Evolutionary conservation across 1,140 invertebrate genomes (phyloP).

Genomic region (Eumeta japonica): DNA sequence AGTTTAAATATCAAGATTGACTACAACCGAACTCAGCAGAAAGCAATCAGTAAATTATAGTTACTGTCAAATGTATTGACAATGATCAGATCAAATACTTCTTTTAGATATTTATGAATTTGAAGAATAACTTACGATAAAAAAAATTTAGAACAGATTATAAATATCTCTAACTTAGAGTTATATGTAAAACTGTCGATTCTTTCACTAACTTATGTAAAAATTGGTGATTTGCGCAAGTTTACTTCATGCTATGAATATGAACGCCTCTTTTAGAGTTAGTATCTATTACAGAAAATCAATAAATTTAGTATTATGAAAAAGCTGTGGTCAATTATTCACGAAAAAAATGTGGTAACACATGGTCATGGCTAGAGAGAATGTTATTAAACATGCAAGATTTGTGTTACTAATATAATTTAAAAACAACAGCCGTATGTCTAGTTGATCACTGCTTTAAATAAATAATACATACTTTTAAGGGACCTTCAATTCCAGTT

Average conservation of each 20-base stretch:
- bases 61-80: too few species aligned
- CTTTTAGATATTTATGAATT: too few species aligned
- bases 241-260: conserved; percentile 53
- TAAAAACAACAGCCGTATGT: conserved; percentile 17
- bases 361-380: too few species aligned
- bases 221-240: conserved; percentile 50
- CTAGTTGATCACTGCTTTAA: conserved; percentile 47
- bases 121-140: conserved; percentile 36
- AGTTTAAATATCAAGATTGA: too few species aligned
- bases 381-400: too few species aligned
- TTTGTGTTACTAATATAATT: too few species aligned
- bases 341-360: conserved; percentile 14
- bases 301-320: conserved; percentile 36
- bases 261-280: conserved; percentile 55
- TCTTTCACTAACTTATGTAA: conserved; percentile 47
- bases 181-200: conserved; percentile 45
- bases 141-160: conserved; percentile 37
- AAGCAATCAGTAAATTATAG: too few species aligned
- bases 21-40: too few species aligned
- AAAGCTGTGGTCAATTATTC: conserved; percentile 49
- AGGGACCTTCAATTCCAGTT: conserved; percentile 58
- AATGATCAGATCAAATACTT: too few species aligned
- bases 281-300: conserved; percentile 15
- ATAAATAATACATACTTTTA: conserved; percentile 51
- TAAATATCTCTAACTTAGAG: conserved; percentile 39